Evolutionary conservation across 2,113 vertebrate species (phyloP).

Genomic region (Dicentrarchus labrax): DNA sequence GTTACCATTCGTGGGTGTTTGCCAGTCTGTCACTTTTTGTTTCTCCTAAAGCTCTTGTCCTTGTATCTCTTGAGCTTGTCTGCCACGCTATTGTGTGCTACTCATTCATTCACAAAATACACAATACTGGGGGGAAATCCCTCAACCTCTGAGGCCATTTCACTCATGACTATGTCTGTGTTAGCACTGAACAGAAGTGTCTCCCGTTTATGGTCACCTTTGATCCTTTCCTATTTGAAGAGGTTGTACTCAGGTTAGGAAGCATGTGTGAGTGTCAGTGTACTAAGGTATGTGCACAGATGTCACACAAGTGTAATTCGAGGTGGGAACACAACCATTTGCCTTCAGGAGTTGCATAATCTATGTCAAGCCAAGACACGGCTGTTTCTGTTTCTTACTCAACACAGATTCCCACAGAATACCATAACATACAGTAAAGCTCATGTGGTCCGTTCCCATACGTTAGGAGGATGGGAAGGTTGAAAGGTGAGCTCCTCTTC

Average conservation of each 20-base stretch:
- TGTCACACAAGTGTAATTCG: slow-evolving; percentile 49
- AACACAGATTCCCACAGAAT: slow-evolving; percentile 58
- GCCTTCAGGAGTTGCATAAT: slow-evolving; percentile 63
- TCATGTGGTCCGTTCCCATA: slow-evolving; percentile 57
- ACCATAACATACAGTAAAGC: slow-evolving; percentile 40
- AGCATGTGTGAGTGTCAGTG: background rate
- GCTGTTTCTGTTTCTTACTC: slow-evolving; percentile 53
- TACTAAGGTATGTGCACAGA: slow-evolving; percentile 34
- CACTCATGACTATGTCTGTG: slow-evolving; percentile 29
- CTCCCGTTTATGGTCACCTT: slow-evolving; percentile 9
- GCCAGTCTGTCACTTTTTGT: slow-evolving; percentile 35
- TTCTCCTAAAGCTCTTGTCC: slow-evolving; percentile 45
- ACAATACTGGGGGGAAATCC: slow-evolving; percentile 62
- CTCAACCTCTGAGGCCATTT: slow-evolving; percentile 34
- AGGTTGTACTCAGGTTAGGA: background rate
- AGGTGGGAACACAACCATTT: slow-evolving; percentile 56
- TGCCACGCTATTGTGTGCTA: slow-evolving; percentile 63
- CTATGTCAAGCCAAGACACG: slow-evolving; percentile 53
- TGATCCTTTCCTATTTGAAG: slow-evolving; percentile 4
- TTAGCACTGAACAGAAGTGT: slow-evolving; percentile 31
- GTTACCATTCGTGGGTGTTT: slow-evolving; percentile 45
- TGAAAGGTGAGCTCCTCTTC: slow-evolving; percentile 21
- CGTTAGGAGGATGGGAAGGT: slow-evolving; percentile 2
- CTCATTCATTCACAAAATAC: slow-evolving; percentile 74
- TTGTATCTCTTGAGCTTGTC: slow-evolving; percentile 51